These are phyloP conservation scores for Xerus rutilus DNA, from an alignment of 2,797 vertebrate genomes.

Conservation along the genomic window DNA sequence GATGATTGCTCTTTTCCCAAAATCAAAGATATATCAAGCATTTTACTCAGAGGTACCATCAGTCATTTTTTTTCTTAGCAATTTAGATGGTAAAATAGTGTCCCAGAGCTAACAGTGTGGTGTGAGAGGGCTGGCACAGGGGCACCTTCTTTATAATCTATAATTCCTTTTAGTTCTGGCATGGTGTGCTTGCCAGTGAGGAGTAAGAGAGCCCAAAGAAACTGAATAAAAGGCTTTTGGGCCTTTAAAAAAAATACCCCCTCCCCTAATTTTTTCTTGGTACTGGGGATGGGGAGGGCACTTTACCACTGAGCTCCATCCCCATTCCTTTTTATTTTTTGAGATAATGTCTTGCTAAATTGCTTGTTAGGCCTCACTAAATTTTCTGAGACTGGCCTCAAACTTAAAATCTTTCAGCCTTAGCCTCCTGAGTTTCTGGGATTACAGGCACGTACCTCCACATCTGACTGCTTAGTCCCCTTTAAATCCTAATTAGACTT, in stretches of 20 bases:
- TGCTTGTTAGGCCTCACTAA: no score
- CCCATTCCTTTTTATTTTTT: no score
- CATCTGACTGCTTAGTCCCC: neutral
- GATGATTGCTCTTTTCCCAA: conserved; percentile 94
- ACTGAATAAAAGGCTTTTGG: neutral
- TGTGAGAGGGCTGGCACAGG: neutral
- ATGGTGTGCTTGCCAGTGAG: neutral
- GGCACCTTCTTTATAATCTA: neutral
- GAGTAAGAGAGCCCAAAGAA: conserved; percentile 43
- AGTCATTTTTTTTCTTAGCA: neutral
- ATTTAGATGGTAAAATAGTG: neutral
- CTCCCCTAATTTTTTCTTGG: no score
- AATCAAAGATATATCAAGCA: conserved; percentile 93
- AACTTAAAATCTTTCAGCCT: no score
- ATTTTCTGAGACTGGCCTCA: no score
- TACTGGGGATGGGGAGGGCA: no score
- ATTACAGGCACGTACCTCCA: no score
- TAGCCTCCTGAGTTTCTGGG: no score
- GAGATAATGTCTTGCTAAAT: no score
- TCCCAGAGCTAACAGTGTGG: neutral
- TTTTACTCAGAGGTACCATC: conserved; percentile 94
- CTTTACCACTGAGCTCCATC: no score
- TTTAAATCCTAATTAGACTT: conserved; percentile 50
- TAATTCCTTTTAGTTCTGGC: neutral
- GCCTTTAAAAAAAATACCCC: conserved; percentile 44